phyloP scores from a whole-genome alignment of 2,797 vertebrate genomes.

The Ctenopoma multispine region DNA sequence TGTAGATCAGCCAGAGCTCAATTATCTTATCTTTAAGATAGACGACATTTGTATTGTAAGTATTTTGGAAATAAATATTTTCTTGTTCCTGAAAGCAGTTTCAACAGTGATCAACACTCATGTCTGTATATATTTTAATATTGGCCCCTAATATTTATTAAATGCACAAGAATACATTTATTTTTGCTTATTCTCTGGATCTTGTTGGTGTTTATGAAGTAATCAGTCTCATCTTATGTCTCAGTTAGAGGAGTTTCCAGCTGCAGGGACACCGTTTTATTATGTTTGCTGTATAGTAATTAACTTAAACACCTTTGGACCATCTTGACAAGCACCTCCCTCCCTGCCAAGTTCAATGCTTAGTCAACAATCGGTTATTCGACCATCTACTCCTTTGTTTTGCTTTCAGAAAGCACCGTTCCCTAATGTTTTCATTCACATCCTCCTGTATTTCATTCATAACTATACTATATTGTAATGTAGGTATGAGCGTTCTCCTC shows the following conservation, averaged over 20 bases:
- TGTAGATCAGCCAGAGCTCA: neutral
- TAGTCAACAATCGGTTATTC: conserved; percentile 34
- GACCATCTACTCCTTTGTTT: conserved; percentile 13
- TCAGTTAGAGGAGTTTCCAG: neutral
- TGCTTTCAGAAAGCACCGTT: conserved; percentile 6
- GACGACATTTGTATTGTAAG: conserved; percentile 19
- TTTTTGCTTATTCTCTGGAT: neutral
- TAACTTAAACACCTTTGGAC: conserved; percentile 23
- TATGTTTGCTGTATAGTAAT: conserved; percentile 53
- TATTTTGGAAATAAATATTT: conserved; percentile 52
- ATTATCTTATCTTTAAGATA: conserved; percentile 23
- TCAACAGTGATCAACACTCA: neutral
- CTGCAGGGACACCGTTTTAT: conserved; percentile 32
- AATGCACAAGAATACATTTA: neutral
- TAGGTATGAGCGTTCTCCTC: neutral
- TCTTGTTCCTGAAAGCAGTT: neutral
- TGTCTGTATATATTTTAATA: no score
- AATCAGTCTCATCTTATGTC: conserved; percentile 8
- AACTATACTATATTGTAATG: neutral
- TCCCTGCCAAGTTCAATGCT: conserved; percentile 19
- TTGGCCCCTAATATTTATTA: neutral
- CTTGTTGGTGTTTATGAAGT: neutral
- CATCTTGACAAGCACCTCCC: conserved; percentile 3
- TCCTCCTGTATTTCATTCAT: conserved; percentile 49
- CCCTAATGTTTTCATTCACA: conserved; percentile 60